phyloP scores from a whole-genome alignment of 1,140 invertebrate species.

The Drosophila baimaii region DNA sequence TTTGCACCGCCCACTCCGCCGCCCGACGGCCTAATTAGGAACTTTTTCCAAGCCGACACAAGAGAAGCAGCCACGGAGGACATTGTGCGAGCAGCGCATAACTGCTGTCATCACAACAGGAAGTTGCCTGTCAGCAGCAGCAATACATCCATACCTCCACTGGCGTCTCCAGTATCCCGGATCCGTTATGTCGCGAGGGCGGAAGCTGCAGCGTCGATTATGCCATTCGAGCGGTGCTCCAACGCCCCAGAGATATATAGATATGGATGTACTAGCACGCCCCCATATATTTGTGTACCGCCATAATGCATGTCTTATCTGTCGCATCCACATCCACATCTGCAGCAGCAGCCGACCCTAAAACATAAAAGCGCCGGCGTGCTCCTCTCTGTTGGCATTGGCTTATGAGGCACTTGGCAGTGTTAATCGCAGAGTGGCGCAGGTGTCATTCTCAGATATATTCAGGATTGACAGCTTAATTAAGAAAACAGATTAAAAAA shows the following conservation, averaged over 20 bases:
- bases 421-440: conserved; percentile 19
- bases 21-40: conserved; percentile 68
- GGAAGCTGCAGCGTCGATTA: conserved; percentile 77
- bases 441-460: conserved; percentile 8
- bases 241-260: conserved; percentile 12
- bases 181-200: conserved; percentile 34
- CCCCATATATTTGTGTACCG: conserved; percentile 58
- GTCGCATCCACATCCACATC: conserved; percentile 51
- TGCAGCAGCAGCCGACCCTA: conserved; percentile 24
- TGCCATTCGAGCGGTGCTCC: conserved; percentile 60
- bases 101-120: conserved; percentile 55
- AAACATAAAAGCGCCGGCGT: not conserved
- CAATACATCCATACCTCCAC: conserved; percentile 31
- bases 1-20: conserved; percentile 16
- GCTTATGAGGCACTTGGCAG: conserved; percentile 39
- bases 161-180: conserved; percentile 21
- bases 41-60: conserved; percentile 48
- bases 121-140: conserved; percentile 40
- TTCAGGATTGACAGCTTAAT: conserved; percentile 40
- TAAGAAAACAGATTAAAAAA: conserved; percentile 13
- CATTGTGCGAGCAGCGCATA: conserved; percentile 27
- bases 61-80: conserved; percentile 15
- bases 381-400: conserved; percentile 20
- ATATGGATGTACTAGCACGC: not conserved
- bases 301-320: conserved; percentile 79